phyloP scores from a whole-genome alignment of 2,888 invertebrate species.

The Poecilobothrus nobilitatus region DNA sequence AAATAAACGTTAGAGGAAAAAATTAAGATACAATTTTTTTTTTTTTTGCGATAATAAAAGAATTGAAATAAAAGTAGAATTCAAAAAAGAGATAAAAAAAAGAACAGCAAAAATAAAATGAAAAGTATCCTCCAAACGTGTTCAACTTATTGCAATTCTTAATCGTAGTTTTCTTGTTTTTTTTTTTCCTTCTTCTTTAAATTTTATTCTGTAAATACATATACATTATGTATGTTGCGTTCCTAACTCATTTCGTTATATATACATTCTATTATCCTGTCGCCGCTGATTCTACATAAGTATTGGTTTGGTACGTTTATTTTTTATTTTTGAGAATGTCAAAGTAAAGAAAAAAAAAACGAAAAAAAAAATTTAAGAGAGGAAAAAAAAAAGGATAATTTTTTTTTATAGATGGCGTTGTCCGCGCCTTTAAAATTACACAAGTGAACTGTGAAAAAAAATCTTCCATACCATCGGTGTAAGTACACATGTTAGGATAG shows the following conservation, averaged over 20 bases:
- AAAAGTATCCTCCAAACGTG: background rate
- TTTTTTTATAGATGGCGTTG: background rate
- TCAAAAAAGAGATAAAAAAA: background rate
- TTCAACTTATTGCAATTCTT: slow-evolving; percentile 4
- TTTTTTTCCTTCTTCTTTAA: background rate
- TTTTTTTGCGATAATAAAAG: no score
- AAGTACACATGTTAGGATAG: background rate
- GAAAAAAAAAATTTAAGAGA: no score
- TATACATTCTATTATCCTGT: background rate
- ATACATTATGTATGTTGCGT: no score
- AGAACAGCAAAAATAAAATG: background rate
- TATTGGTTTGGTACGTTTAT: background rate
- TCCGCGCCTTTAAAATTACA: slow-evolving; percentile 1
- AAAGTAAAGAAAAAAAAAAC: no score
- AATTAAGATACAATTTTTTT: no score
- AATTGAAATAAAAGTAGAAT: no score
- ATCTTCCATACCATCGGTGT: background rate
- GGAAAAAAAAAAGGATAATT: background rate
- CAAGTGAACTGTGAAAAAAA: background rate
- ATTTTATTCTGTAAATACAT: background rate
- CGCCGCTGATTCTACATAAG: background rate
- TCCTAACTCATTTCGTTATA: background rate
- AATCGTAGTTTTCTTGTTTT: background rate
- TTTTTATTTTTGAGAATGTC: background rate
- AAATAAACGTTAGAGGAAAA: no score